Evolutionary conservation across 2,888 invertebrate species (phyloP).

Genomic region (Anthophora plumipes): DNA sequence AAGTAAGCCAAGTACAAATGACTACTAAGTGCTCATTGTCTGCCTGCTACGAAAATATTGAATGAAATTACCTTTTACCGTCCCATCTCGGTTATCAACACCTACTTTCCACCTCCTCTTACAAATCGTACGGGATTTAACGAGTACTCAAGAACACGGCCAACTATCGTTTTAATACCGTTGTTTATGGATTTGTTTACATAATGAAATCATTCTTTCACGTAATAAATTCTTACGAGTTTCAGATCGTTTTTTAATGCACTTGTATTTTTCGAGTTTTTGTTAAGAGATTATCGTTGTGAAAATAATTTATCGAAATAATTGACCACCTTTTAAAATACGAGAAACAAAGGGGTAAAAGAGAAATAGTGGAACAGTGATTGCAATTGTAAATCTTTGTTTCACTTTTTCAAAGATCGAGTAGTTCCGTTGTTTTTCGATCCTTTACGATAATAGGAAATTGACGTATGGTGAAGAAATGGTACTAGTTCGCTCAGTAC

Average conservation of each 20-base stretch:
- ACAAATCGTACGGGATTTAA: background rate
- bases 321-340: no score
- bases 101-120: background rate
- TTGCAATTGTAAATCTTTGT: background rate
- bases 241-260: background rate
- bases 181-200: no score
- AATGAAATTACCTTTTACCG: constrained; percentile 40
- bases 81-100: background rate
- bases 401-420: no score
- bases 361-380: no score
- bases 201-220: background rate
- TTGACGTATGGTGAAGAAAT: constrained; percentile 17
- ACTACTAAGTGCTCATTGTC: constrained; percentile 45
- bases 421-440: background rate
- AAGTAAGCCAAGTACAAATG: constrained; percentile 57
- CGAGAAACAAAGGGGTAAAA: no score
- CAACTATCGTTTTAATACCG: background rate
- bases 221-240: background rate
- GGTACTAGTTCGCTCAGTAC: constrained; percentile 44
- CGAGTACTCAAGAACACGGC: background rate
- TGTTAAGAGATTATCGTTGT: no score
- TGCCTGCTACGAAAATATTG: constrained; percentile 39
- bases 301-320: no score
- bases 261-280: no score
- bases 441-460: background rate